Evolutionary conservation across 2,888 invertebrate species (phyloP), one percentile per base, ranked within the genome.

Genomic region (Allacma fusca): DNA sequence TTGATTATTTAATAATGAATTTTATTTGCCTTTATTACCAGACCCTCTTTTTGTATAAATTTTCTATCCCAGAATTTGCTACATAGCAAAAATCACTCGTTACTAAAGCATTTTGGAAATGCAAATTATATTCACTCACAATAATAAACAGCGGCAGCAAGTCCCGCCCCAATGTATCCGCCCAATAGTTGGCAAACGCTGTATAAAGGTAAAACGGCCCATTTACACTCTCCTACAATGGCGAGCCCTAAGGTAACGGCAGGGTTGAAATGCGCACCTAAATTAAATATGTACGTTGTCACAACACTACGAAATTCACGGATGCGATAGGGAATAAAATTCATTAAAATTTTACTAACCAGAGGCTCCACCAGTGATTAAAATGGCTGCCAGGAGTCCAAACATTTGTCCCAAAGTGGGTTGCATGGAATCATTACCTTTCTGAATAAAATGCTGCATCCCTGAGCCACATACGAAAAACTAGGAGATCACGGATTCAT

Each of bases 131-230:
- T n/a, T n/a, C 5, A 57, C 71, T 71, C 23, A 71, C 71, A 40
- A 13, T 12, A 4, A 71, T 80, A 74, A 12, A 82, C 43, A 1
- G 59, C 21, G 57, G 77, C 81, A 13, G 71, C 82, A 1, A 82
- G 19, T 0, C 80, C 67, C 1, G 81, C 50, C 1, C 83, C 83
- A n/a, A 81, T 29, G 16, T 78, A 79, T 1, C 79, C 81, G 5
- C 83, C 83, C 1, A 82, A 28, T 19, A 80, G 57, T 75, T 83
- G 83, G 23, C 72, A 64, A 21, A 80, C 5, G 21, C 78, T 72
- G 43, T 79, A 83, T 1, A 74, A 65, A 4, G 83, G 83, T 23
- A 83, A 43, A 65, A 81, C 80, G 21, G 77, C 26, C 83, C 83
- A 83, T 44, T 79, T 80, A 1, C 78, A 16, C 12, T 82, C 64